phyloP scores from a whole-genome alignment of 2,797 vertebrate species.

The Euthynnus affinis region DNA sequence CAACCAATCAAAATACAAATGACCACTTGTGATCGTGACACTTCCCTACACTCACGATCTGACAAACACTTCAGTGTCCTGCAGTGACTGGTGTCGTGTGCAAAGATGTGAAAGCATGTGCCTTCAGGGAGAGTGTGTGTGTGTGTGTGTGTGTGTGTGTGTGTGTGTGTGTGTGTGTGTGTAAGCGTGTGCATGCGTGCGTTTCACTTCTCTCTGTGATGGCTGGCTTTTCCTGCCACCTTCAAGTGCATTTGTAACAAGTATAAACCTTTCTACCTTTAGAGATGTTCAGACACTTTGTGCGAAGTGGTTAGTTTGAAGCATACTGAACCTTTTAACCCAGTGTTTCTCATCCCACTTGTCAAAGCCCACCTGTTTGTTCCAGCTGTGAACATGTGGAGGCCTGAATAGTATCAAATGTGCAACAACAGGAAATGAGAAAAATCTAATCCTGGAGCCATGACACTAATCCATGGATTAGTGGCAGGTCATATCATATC shows the following conservation, averaged over 20 bases:
- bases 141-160: too few relatives aligned
- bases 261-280: neutral
- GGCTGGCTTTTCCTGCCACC: too few relatives aligned
- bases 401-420: neutral
- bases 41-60: neutral
- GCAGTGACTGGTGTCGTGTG: neutral
- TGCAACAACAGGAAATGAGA: constrained; percentile 17
- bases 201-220: neutral
- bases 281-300: neutral
- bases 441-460: neutral
- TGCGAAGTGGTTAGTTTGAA: neutral
- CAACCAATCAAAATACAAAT: neutral
- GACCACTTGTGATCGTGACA: neutral
- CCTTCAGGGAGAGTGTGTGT: too few relatives aligned
- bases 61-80: neutral
- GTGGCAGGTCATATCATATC: neutral
- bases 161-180: too few relatives aligned
- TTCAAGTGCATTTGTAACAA: too few relatives aligned
- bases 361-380: neutral
- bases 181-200: too few relatives aligned
- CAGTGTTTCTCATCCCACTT: neutral
- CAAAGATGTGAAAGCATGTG: neutral
- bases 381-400: neutral
- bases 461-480: constrained; percentile 20
- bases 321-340: constrained; percentile 2